Percentiles rank a stretch among this genome's conserved stretches.
Evolutionary conservation across 2,113 vertebrate species (phyloP).

Genomic region (Ictalurus punctatus): DNA sequence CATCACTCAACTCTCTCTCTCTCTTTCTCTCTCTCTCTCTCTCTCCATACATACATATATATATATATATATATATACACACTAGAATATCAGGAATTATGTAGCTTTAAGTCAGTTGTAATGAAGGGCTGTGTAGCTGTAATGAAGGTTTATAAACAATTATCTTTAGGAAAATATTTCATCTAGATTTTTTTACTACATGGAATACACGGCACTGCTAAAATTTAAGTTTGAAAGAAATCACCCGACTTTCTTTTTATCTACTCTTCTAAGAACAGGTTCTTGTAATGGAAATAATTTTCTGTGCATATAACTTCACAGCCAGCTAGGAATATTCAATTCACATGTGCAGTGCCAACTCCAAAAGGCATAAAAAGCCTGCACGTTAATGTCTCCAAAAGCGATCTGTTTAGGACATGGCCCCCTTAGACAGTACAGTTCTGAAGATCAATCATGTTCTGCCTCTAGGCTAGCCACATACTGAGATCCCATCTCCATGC

Average conservation of each 20-base stretch:
- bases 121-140: neutral
- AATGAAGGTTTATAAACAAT: neutral
- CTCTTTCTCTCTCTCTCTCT: too few species aligned
- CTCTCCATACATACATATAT: too few species aligned
- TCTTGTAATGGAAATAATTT: neutral
- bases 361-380: neutral
- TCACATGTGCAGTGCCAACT: neutral
- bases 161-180: neutral
- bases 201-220: neutral
- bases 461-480: conserved; percentile 24
- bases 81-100: neutral
- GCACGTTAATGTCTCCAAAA: conserved; percentile 1
- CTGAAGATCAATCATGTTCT: conserved; percentile 28
- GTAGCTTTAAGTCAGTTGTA: neutral
- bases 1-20: neutral
- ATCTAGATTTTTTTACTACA: neutral
- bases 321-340: neutral
- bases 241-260: neutral
- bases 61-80: too few species aligned
- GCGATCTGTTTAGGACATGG: neutral
- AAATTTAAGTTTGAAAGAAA: neutral
- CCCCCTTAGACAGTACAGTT: conserved; percentile 19
- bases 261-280: neutral
- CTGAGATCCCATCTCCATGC: conserved; percentile 32
- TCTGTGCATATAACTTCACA: neutral